Conservation (phyloP, 2,888 invertebrate genomes). For the Synanthedon tipuliformis region DNA sequence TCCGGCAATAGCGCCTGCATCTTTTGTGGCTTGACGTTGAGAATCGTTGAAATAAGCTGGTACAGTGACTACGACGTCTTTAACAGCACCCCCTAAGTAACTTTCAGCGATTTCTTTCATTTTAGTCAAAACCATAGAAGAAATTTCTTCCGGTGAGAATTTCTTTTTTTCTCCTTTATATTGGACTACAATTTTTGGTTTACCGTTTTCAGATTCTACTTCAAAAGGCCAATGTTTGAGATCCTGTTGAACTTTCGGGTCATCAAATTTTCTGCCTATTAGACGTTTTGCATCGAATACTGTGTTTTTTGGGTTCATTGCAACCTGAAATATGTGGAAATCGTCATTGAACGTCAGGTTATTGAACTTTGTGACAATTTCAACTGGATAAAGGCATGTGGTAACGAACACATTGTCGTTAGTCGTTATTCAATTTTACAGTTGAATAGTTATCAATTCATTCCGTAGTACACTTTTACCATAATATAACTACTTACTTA, state of each 20-base stretch:
- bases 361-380: neutral
- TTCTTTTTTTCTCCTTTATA: conserved; percentile 80
- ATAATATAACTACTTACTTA: too few relatives aligned
- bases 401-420: conserved; percentile 19
- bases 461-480: too few relatives aligned
- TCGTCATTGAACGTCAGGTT: neutral
- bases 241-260: conserved; percentile 81
- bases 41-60: conserved; percentile 88
- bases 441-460: conserved; percentile 1
- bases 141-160: conserved; percentile 87
- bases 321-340: conserved; percentile 61
- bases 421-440: conserved; percentile 18
- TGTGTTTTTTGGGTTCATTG: conserved; percentile 84
- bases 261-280: conserved; percentile 85
- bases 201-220: conserved; percentile 75
- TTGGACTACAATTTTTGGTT: conserved; percentile 80
- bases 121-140: conserved; percentile 86
- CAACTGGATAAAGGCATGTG: too few relatives aligned
- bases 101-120: conserved; percentile 86
- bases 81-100: conserved; percentile 78
- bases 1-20: conserved; percentile 87
- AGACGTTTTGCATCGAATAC: conserved; percentile 86
- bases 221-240: conserved; percentile 88
- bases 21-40: conserved; percentile 88
- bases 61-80: conserved; percentile 85